These are phyloP conservation scores for Petrolisthes cinctipes DNA, from an alignment of 2,888 invertebrate genomes.

Conservation along the genomic window DNA sequence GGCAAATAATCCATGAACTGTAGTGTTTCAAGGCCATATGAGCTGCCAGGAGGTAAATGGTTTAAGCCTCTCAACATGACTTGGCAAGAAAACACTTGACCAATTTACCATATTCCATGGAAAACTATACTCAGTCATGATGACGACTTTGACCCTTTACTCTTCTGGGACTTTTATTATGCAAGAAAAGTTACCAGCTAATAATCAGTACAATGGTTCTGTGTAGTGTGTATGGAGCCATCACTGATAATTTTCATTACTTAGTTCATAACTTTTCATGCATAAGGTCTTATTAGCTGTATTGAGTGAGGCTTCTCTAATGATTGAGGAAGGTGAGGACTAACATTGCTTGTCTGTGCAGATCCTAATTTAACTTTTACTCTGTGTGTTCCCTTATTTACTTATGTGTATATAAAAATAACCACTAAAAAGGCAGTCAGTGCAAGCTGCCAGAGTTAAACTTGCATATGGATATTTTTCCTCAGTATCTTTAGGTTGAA, in stretches of 20 bases:
- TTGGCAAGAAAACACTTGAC: too few species aligned
- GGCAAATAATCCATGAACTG: slow-evolving; percentile 23
- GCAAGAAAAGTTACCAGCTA: too few species aligned
- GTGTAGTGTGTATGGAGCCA: too few species aligned
- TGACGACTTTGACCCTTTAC: too few species aligned
- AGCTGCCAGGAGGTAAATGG: too few species aligned
- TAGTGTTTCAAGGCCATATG: background rate
- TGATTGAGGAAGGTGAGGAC: slow-evolving; percentile 42
- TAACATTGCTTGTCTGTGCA: slow-evolving; percentile 47
- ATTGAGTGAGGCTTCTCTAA: slow-evolving; percentile 22
- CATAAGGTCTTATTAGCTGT: slow-evolving; percentile 22
- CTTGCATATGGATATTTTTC: slow-evolving; percentile 3
- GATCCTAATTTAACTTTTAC: slow-evolving; percentile 11
- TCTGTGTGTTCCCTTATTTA: slow-evolving; percentile 10
- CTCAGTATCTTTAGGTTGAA: background rate
- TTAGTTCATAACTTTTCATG: background rate
- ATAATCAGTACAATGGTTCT: too few species aligned
- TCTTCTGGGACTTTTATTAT: too few species aligned
- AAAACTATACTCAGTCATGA: too few species aligned
- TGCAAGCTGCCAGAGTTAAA: background rate
- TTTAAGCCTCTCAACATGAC: too few species aligned
- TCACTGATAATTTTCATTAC: background rate
- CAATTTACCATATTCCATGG: too few species aligned
- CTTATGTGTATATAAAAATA: slow-evolving; percentile 7
- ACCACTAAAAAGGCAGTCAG: background rate